These are phyloP conservation scores for Cydia pomonella DNA, from an alignment of 1,140 invertebrate species.

Conservation along the genomic window DNA sequence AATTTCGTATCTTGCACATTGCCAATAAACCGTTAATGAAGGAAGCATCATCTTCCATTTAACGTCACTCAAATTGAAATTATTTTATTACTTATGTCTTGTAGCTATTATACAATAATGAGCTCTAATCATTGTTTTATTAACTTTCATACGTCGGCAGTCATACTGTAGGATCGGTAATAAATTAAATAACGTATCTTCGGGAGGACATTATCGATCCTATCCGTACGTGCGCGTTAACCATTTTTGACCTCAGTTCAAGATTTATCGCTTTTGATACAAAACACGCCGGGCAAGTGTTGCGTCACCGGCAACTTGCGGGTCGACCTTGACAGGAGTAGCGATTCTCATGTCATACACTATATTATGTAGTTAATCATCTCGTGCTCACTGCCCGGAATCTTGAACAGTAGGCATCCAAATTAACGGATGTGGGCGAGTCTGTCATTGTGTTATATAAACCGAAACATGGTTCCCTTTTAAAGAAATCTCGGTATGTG, in stretches of 20 bases:
- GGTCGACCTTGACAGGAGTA: conserved; percentile 52
- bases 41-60: neutral
- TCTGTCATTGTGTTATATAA: conserved; percentile 3
- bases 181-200: neutral
- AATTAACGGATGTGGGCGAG: conserved; percentile 1
- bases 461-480: neutral
- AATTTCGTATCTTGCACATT: no score
- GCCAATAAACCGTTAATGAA: neutral
- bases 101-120: neutral
- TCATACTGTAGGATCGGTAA: neutral
- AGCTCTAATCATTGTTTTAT: neutral
- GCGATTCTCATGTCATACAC: conserved; percentile 47
- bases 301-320: conserved; percentile 51
- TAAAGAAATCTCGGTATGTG: neutral
- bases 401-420: conserved; percentile 13
- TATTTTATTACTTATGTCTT: neutral
- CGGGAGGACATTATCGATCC: conserved; percentile 25
- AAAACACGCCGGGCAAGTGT: conserved; percentile 52
- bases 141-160: neutral
- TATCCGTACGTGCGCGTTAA: conserved; percentile 36
- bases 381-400: neutral
- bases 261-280: conserved; percentile 53
- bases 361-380: conserved; percentile 31
- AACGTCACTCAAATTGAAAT: neutral
- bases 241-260: conserved; percentile 42